Evolutionary conservation across 2,113 vertebrate species (phyloP).

Genomic region (Otus sunia): DNA sequence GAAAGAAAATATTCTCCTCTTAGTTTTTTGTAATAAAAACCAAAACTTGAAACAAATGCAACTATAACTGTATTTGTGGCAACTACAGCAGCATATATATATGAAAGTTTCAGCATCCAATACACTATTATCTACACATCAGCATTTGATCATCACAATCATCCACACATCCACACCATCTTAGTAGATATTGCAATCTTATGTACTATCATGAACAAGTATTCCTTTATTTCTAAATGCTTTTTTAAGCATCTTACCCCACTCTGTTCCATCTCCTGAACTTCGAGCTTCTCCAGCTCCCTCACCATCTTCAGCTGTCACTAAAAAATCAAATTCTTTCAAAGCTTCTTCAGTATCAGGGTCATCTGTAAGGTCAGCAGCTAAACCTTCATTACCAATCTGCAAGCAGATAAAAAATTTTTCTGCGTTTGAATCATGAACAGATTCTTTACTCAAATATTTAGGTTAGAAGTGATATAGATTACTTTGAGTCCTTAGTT

Average conservation of each 20-base stretch:
- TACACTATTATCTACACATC: not conserved
- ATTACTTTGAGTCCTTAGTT: not conserved
- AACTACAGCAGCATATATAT: not conserved
- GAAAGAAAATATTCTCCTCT: not conserved
- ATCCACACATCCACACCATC: slow-evolving; percentile 7
- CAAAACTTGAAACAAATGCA: not conserved
- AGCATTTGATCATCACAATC: not conserved
- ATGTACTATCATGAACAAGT: not conserved
- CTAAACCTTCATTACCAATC: slow-evolving; percentile 89
- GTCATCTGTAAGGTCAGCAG: slow-evolving; percentile 90
- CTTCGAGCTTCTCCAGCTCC: slow-evolving; percentile 97
- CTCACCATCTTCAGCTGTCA: slow-evolving; percentile 96
- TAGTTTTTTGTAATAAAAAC: not conserved
- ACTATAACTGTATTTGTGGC: not conserved
- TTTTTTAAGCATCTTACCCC: slow-evolving; percentile 84
- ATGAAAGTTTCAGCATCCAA: not conserved
- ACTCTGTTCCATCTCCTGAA: slow-evolving; percentile 98
- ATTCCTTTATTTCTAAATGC: not conserved
- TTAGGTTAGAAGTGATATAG: not conserved
- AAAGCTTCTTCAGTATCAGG: slow-evolving; percentile 95
- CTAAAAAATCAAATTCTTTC: slow-evolving; percentile 99
- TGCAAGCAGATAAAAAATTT: slow-evolving; percentile 42
- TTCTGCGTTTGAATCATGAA: not conserved
- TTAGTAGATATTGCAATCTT: not conserved
- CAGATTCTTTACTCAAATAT: not conserved